Percentiles rank a stretch among this genome's conserved stretches.
phyloP scores from a whole-genome alignment of 2,797 vertebrate species.

The Danio kyathit region DNA sequence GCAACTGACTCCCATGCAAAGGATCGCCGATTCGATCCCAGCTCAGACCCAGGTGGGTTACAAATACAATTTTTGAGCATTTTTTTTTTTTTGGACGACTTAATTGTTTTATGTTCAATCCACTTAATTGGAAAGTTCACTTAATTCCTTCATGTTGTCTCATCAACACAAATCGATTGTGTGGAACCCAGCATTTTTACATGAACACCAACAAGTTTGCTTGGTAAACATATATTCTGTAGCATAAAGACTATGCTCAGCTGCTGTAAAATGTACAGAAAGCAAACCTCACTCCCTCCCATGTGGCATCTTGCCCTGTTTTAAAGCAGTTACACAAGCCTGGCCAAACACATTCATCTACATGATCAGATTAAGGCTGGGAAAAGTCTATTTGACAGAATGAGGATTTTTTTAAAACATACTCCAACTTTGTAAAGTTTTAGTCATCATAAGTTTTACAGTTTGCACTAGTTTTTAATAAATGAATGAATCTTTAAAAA shows the following conservation, averaged over 20 bases:
- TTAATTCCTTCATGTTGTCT: no score
- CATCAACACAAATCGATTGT: no score
- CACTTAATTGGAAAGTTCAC: no score
- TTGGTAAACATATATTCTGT: background rate
- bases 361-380: constrained; percentile 20
- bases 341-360: constrained; percentile 45
- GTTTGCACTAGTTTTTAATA: background rate
- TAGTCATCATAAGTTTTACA: background rate
- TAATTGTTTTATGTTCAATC: no score
- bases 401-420: background rate
- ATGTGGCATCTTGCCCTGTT: constrained; percentile 44
- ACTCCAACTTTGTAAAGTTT: background rate
- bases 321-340: constrained; percentile 24
- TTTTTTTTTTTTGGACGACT: no score
- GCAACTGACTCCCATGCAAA: no score
- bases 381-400: background rate
- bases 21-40: no score
- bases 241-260: background rate
- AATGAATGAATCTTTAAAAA: background rate
- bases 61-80: no score
- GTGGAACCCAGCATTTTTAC: background rate
- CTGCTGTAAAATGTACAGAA: constrained; percentile 7
- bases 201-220: background rate
- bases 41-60: no score
- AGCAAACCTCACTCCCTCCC: constrained; percentile 6